Evolutionary conservation across 2,113 vertebrate species (phyloP).

Genomic region (Suricata suricatta): DNA sequence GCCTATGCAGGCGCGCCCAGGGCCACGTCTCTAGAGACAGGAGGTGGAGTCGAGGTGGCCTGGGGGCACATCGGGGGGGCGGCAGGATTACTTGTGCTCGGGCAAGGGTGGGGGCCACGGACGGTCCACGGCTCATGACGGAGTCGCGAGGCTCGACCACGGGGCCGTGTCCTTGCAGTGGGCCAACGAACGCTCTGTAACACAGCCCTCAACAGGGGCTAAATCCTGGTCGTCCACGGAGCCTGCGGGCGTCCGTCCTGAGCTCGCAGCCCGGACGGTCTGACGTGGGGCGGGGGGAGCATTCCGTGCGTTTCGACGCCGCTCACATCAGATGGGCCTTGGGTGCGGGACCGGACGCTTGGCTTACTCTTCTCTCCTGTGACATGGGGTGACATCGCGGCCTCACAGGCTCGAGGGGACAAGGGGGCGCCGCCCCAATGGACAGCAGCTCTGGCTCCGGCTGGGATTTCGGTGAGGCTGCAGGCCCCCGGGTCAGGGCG

Average conservation of each 20-base stretch:
- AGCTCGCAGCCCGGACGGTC: rapidly evolving
- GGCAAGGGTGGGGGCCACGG: background rate
- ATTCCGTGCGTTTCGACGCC: no score
- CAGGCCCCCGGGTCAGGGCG: background rate
- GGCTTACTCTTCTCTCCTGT: background rate
- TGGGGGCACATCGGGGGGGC: background rate
- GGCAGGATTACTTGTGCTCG: background rate
- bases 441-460: rapidly evolving
- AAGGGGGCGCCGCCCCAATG: background rate
- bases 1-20: background rate
- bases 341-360: background rate
- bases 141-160: no score
- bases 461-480: background rate
- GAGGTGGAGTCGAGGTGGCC: background rate
- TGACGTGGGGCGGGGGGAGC: background rate
- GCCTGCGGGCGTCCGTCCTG: no score
- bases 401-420: background rate
- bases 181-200: no score
- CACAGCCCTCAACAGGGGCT: no score
- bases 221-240: no score
- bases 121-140: background rate
- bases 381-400: background rate
- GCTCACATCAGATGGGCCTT: background rate
- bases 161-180: no score
- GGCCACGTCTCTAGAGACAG: background rate